These are phyloP conservation scores for Caenorhabditis parvicauda DNA, from an alignment of 2,888 invertebrate species.

Conservation along the genomic window DNA sequence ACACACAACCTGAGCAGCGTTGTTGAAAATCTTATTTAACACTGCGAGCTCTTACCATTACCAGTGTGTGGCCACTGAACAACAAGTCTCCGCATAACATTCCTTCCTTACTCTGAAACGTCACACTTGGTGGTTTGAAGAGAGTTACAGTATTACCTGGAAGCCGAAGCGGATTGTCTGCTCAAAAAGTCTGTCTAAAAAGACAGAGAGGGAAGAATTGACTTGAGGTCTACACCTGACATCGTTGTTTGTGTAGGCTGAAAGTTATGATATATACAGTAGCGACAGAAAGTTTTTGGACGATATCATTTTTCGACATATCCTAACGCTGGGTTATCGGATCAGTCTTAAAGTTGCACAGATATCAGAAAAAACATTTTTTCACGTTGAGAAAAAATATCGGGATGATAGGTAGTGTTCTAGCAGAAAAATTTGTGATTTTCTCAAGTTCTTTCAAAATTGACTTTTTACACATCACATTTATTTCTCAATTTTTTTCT, in stretches of 20 bases:
- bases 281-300: too few species aligned
- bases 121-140: background rate
- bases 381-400: too few species aligned
- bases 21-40: background rate
- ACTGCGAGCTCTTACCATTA: slow-evolving; percentile 43
- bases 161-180: slow-evolving; percentile 60
- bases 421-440: too few species aligned
- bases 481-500: too few species aligned
- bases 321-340: too few species aligned
- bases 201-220: slow-evolving; percentile 25
- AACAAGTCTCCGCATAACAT: slow-evolving; percentile 54
- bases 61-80: slow-evolving; percentile 51
- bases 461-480: too few species aligned
- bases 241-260: slow-evolving; percentile 53
- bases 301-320: too few species aligned
- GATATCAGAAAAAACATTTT: too few species aligned
- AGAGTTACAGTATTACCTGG: slow-evolving; percentile 31
- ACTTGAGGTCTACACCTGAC: slow-evolving; percentile 41
- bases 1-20: slow-evolving; percentile 21
- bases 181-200: slow-evolving; percentile 43
- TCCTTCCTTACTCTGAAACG: slow-evolving; percentile 31
- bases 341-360: too few species aligned
- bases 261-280: slow-evolving; percentile 2
- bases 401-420: too few species aligned
- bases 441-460: too few species aligned